Evolutionary conservation across 2,888 invertebrate genomes (phyloP).

Genomic region (Willowsia nigromaculata): DNA sequence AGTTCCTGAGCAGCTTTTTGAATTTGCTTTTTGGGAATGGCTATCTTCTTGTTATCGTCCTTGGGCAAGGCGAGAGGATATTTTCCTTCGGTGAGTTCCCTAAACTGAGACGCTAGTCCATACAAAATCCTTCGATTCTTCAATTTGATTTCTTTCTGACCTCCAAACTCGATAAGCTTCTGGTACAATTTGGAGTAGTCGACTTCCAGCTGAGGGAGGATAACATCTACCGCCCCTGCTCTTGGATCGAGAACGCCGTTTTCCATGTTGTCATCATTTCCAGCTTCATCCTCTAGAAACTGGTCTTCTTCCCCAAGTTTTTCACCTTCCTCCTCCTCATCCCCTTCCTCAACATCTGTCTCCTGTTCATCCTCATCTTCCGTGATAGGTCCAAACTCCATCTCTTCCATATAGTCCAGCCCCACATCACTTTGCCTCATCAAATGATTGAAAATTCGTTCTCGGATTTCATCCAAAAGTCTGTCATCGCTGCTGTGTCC

Average conservation of each 20-base stretch:
- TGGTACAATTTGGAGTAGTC: slow-evolving; percentile 83
- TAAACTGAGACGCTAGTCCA: slow-evolving; percentile 81
- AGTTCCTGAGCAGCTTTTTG: slow-evolving; percentile 72
- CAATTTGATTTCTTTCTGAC: slow-evolving; percentile 73
- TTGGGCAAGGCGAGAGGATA: slow-evolving; percentile 84
- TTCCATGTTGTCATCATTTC: slow-evolving; percentile 10
- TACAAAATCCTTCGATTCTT: slow-evolving; percentile 81
- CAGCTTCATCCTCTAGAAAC: slow-evolving; percentile 78
- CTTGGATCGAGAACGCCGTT: slow-evolving; percentile 85
- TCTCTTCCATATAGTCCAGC: slow-evolving; percentile 85
- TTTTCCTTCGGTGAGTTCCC: slow-evolving; percentile 83
- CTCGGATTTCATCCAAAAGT: slow-evolving; percentile 82
- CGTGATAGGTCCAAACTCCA: slow-evolving; percentile 80
- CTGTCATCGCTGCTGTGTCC: slow-evolving; percentile 82
- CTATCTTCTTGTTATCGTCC: slow-evolving; percentile 60
- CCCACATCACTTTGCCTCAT: slow-evolving; percentile 87
- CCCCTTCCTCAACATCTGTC: slow-evolving; percentile 80
- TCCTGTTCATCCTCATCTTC: not conserved
- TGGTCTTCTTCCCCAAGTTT: slow-evolving; percentile 70
- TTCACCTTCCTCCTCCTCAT: slow-evolving; percentile 79
- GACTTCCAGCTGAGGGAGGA: slow-evolving; percentile 86
- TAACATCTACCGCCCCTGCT: slow-evolving; percentile 89
- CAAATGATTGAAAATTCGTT: slow-evolving; percentile 86
- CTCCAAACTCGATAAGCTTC: slow-evolving; percentile 81
- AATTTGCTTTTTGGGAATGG: slow-evolving; percentile 71